These are phyloP conservation scores for Smutsia temminckii DNA, from an alignment of 2,797 vertebrate genomes.

Conservation along the genomic window DNA sequence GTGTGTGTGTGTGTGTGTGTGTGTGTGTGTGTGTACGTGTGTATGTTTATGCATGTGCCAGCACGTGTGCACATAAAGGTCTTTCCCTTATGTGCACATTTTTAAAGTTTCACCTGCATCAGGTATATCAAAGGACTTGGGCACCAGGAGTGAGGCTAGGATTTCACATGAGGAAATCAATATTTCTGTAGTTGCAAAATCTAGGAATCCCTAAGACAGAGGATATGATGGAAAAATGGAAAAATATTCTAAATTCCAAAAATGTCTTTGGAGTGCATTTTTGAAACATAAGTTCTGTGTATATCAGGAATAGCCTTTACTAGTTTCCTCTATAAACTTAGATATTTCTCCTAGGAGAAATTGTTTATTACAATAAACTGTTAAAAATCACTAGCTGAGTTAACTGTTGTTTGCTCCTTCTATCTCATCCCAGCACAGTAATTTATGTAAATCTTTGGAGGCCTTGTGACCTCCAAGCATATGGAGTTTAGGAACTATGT, in stretches of 20 bases:
- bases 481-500: neutral
- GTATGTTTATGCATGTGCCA: neutral
- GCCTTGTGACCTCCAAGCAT: neutral
- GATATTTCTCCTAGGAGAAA: neutral
- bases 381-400: neutral
- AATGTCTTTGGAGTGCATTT: neutral
- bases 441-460: neutral
- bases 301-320: neutral
- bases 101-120: neutral
- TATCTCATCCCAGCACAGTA: neutral
- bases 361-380: neutral
- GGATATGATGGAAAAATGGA: neutral
- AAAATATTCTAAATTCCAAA: slow-evolving; percentile 6
- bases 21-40: too few species aligned
- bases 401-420: neutral
- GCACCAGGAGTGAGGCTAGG: neutral
- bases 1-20: too few species aligned
- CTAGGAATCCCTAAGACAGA: neutral
- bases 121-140: neutral
- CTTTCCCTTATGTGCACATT: neutral
- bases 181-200: neutral
- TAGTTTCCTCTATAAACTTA: neutral
- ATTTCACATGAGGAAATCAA: neutral
- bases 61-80: neutral
- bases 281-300: neutral